Evolutionary conservation across 2,113 vertebrate species (phyloP), one percentile per base, ranked within the genome.

Genomic region (Crotalus helleri): DNA sequence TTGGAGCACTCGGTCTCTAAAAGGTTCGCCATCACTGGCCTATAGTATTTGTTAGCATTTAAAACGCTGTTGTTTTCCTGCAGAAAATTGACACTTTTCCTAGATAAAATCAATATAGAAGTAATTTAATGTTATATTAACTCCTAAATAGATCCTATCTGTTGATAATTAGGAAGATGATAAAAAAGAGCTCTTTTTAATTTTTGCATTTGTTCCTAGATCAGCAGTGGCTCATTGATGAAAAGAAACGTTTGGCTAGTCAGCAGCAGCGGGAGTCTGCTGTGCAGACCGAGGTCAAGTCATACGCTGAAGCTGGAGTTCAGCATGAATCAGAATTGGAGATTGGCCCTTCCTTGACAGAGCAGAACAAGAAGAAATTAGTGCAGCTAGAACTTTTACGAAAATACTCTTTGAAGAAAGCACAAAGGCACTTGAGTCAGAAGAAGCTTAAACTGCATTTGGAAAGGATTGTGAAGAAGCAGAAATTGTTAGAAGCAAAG

Each of bases 401-500:
- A 85, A 98, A 98, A 93, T 97, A 97, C 55, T 96, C 98, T 11
- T 94, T 99, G 58, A 96, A 96, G 93, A 98, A 98, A 26, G 97
- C 98, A 0, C 98, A 98, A 95, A 97, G 95, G 94, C 98, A 96
- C 74, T 95, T 98, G 61, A 94, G 96, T 10, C 94, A 95, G 29
- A 99, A 98, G 94, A 98, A 97, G 92, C 96, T 98, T 81, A 98
- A 97, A 15, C 98, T 98, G 94, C 99, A 99, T 90, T 95, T 99
- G 93, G 98, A 99, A 96, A 98, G 97, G 94, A 98, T 98, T n/a
- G 96, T 98, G 93, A 98, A 98, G 92, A 99, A 99, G 96, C 98
- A 97, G 91, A 98, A 98, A 92, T 96, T 99, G 4, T 89, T 99
- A 95, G 98, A 99, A 94, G 98, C 98, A 61, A 99, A 98, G 90